These are phyloP conservation scores for Hypolimnas misippus DNA, from an alignment of 2,888 invertebrate species.

Conservation along the genomic window DNA sequence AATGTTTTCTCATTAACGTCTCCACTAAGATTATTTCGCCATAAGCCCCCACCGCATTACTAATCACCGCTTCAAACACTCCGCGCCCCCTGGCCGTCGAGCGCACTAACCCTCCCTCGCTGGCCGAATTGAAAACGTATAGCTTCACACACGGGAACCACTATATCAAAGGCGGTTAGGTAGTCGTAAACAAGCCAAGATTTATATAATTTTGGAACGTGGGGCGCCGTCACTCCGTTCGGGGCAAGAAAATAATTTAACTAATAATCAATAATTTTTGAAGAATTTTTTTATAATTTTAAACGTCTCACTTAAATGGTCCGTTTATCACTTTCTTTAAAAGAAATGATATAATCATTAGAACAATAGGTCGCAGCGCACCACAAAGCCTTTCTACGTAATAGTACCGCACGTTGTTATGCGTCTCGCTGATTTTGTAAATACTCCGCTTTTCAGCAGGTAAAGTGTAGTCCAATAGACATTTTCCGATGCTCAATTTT, in stretches of 20 bases:
- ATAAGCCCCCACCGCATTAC: constrained; percentile 68
- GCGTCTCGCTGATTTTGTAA: constrained; percentile 66
- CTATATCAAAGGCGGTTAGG: constrained; percentile 51
- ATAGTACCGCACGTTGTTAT: constrained; percentile 58
- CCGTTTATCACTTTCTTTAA: neutral
- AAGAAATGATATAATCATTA: constrained; percentile 1
- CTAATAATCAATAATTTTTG: constrained; percentile 11
- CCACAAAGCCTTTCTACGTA: constrained; percentile 48
- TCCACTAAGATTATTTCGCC: constrained; percentile 72
- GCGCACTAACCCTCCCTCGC: constrained; percentile 56
- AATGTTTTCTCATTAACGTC: constrained; percentile 73
- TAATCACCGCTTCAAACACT: constrained; percentile 72
- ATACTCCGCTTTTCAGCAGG: constrained; percentile 54
- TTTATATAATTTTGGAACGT: constrained; percentile 57
- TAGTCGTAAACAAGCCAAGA: constrained; percentile 55
- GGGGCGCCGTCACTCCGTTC: constrained; percentile 38
- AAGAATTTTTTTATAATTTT: neutral
- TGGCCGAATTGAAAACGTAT: constrained; percentile 69
- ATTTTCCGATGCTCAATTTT: constrained; percentile 60
- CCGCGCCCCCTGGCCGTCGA: constrained; percentile 54
- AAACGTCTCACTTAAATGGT: constrained; percentile 4
- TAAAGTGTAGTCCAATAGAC: constrained; percentile 56
- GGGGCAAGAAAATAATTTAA: constrained; percentile 35
- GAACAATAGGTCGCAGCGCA: constrained; percentile 19
- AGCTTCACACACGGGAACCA: constrained; percentile 49